Conservation (phyloP, 53 echinoderm and acorn worm species). For the Mesocentrotus franciscanus region DNA sequence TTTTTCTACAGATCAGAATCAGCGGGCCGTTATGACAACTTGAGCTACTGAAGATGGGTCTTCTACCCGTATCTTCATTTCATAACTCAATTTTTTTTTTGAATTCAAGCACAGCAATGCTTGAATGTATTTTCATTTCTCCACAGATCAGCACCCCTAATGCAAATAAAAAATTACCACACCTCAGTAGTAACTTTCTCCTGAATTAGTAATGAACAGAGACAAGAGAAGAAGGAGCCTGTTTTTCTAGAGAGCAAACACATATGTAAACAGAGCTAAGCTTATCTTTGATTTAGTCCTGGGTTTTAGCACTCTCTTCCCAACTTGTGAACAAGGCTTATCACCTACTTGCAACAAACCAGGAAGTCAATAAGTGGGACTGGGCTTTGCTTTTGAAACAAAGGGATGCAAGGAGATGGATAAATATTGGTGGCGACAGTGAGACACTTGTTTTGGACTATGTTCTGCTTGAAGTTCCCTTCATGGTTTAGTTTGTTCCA, state of each 20-base stretch:
- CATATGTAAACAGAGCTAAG: background rate
- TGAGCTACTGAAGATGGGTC: too few species aligned
- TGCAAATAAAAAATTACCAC: background rate
- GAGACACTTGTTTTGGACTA: background rate
- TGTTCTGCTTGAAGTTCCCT: background rate
- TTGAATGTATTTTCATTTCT: background rate
- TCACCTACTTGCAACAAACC: constrained; percentile 41
- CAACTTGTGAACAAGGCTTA: constrained; percentile 40
- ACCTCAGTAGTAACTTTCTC: background rate
- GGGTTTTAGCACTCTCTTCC: constrained; percentile 19
- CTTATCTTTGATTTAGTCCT: background rate
- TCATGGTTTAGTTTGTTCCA: background rate
- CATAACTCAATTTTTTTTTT: too few species aligned
- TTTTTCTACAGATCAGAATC: too few species aligned
- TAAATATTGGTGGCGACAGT: constrained; percentile 12
- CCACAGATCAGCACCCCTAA: background rate
- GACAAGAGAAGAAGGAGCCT: background rate
- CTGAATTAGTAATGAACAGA: constrained; percentile 1
- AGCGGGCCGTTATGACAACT: too few species aligned
- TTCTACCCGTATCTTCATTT: background rate
- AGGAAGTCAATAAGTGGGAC: constrained; percentile 35
- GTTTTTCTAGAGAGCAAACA: constrained; percentile 46
- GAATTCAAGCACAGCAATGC: background rate
- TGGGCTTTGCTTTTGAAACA: background rate
- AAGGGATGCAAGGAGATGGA: background rate